Conservation (phyloP, 2,797 vertebrate genomes). For the Podarcis lilfordi region DNA sequence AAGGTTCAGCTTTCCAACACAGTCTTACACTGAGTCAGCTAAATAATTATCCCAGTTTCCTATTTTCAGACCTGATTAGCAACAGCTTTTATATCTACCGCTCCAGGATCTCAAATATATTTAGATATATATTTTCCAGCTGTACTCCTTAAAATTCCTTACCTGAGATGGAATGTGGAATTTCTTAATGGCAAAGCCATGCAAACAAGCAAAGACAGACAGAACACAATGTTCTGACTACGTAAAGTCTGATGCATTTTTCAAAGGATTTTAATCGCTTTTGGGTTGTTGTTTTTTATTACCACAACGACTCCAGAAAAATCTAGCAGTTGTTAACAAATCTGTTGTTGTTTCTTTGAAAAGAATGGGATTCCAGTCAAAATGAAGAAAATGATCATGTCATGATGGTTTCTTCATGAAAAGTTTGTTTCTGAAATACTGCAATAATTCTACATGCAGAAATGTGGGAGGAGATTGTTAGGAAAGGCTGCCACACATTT, state of each 20-base stretch:
- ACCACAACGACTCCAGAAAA: neutral
- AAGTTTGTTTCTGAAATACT: neutral
- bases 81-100: neutral
- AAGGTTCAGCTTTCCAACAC: neutral
- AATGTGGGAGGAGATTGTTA: neutral
- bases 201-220: neutral
- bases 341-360: neutral
- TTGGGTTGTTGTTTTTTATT: neutral
- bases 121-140: neutral
- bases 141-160: conserved; percentile 14
- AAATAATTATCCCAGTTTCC: neutral
- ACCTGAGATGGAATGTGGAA: neutral
- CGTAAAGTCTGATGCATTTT: neutral
- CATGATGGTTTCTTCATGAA: neutral
- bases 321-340: neutral
- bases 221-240: neutral
- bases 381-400: neutral
- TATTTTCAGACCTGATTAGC: conserved; percentile 4
- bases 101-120: neutral
- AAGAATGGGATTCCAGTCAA: neutral
- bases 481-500: neutral
- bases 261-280: neutral
- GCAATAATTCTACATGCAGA: neutral
- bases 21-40: neutral
- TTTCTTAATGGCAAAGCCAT: conserved; percentile 6